These are phyloP conservation scores for Pterobdella sp. DNA, from an alignment of 2,888 invertebrate genomes.

Conservation along the genomic window DNA sequence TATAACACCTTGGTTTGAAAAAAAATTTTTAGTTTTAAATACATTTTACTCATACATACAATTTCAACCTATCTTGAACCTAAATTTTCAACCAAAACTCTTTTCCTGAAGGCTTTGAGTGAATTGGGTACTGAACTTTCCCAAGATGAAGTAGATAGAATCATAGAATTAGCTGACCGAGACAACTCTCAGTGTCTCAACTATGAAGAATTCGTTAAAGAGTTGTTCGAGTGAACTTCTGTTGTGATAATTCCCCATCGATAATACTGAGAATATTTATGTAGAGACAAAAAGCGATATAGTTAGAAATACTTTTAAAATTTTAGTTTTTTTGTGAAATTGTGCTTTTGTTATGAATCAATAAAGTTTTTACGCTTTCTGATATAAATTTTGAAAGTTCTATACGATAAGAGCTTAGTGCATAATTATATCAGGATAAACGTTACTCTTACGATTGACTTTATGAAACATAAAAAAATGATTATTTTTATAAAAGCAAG, in stretches of 20 bases:
- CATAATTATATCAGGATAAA: too few relatives aligned
- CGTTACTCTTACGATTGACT: too few relatives aligned
- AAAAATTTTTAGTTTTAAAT: background rate
- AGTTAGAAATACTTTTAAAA: too few relatives aligned
- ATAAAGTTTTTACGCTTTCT: too few relatives aligned
- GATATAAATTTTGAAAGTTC: too few relatives aligned
- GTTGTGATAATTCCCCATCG: background rate
- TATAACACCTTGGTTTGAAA: background rate
- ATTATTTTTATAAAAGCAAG: too few relatives aligned
- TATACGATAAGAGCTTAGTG: too few relatives aligned
- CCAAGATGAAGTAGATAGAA: slow-evolving; percentile 24
- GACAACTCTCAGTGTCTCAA: slow-evolving; percentile 32
- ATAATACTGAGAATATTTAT: background rate
- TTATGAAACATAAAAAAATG: too few relatives aligned
- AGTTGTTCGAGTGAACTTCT: slow-evolving; percentile 31
- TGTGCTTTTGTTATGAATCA: too few relatives aligned
- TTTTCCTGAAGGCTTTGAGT: slow-evolving; percentile 16
- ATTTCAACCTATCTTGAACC: background rate
- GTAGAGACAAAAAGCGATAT: too few relatives aligned
- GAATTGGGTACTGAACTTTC: slow-evolving; percentile 29
- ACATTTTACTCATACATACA: background rate
- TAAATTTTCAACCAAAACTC: background rate
- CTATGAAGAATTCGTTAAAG: slow-evolving; percentile 35
- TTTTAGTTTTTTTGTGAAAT: too few relatives aligned
- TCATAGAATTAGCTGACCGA: slow-evolving; percentile 33